Conservation (phyloP, 1,140 invertebrate genomes). For the Fopius arisanus region DNA sequence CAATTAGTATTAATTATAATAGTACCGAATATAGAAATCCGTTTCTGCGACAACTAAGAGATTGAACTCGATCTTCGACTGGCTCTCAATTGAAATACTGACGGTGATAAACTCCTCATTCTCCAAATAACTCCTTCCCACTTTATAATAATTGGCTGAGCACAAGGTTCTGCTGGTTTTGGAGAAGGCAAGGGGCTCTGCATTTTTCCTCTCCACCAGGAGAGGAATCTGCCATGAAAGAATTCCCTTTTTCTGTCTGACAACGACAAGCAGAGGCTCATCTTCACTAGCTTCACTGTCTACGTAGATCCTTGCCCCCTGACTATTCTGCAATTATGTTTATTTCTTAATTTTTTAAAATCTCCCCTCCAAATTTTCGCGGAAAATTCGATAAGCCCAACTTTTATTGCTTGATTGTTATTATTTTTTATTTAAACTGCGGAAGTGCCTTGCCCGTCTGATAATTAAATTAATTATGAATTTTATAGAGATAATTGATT, state of each 20-base stretch:
- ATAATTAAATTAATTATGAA: too few relatives aligned
- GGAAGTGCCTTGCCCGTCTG: too few relatives aligned
- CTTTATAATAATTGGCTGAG: slow-evolving; percentile 56
- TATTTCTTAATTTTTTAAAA: too few relatives aligned
- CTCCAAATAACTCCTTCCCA: slow-evolving; percentile 18
- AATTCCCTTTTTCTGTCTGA: slow-evolving; percentile 65
- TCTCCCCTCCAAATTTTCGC: too few relatives aligned
- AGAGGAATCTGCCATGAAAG: slow-evolving; percentile 71
- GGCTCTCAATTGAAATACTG: slow-evolving; percentile 64
- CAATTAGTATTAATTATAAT: slow-evolving; percentile 1
- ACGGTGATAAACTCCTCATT: slow-evolving; percentile 59
- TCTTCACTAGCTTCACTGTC: slow-evolving; percentile 53
- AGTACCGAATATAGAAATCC: slow-evolving; percentile 63
- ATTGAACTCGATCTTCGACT: slow-evolving; percentile 51
- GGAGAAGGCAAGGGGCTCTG: slow-evolving; percentile 20
- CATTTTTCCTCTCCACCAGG: slow-evolving; percentile 50
- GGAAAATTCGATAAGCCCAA: too few relatives aligned
- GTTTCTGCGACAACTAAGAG: slow-evolving; percentile 53
- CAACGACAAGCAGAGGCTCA: slow-evolving; percentile 67
- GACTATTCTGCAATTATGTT: slow-evolving; percentile 29
- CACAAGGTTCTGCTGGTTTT: slow-evolving; percentile 67
- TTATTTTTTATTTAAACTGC: too few relatives aligned
- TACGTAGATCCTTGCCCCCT: slow-evolving; percentile 60
- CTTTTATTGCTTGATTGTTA: too few relatives aligned
- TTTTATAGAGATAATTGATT: too few relatives aligned